Evolutionary conservation across 2,113 vertebrate genomes (phyloP).

Genomic region (Orthonyx spaldingii): DNA sequence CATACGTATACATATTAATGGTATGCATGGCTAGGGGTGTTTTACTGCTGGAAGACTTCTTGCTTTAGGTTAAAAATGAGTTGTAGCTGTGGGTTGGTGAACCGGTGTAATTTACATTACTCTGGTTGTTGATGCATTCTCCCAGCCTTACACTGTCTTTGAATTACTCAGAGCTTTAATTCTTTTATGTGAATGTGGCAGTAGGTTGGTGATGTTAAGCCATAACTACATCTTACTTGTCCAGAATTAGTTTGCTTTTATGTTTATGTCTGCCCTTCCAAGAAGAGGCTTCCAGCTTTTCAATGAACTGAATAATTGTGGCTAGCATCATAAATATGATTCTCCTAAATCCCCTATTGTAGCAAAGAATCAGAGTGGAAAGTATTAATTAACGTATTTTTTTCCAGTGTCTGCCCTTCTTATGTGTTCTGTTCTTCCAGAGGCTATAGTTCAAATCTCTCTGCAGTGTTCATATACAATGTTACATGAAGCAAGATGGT

Average conservation of each 20-base stretch:
- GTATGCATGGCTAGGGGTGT: rapidly evolving
- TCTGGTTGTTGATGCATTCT: rapidly evolving
- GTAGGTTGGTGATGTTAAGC: neutral
- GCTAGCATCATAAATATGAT: neutral
- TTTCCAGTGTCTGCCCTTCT: neutral
- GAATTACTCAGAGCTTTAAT: neutral
- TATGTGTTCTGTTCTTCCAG: neutral
- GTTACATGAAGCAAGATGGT: neutral
- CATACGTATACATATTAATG: rapidly evolving
- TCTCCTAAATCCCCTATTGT: neutral
- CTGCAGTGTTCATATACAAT: neutral
- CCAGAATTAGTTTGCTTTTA: neutral
- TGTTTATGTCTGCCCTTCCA: neutral
- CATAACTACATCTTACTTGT: neutral
- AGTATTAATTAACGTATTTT: neutral
- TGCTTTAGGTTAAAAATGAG: rapidly evolving
- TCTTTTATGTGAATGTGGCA: no score
- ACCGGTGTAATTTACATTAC: rapidly evolving
- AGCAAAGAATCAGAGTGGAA: neutral
- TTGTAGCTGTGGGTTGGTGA: neutral
- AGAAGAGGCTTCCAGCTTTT: neutral
- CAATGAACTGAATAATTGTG: neutral
- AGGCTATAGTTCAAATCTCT: neutral
- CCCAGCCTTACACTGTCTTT: rapidly evolving
- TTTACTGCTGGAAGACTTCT: rapidly evolving